These are phyloP conservation scores for Spodoptera exigua DNA, from an alignment of 2,888 invertebrate genomes.

Conservation along the genomic window DNA sequence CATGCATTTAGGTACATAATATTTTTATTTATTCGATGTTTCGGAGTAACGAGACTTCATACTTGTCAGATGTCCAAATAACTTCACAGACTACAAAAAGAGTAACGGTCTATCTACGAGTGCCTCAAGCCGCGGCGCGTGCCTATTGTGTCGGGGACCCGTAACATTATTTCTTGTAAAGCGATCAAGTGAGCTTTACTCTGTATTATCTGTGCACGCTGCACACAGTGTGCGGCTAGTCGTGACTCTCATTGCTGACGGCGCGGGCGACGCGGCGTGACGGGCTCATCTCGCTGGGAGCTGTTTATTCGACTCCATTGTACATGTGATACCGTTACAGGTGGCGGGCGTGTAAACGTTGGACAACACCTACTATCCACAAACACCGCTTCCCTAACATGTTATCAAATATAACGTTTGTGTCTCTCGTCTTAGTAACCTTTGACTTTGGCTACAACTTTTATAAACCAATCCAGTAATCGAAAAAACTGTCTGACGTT, in stretches of 20 bases:
- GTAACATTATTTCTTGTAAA: constrained; percentile 21
- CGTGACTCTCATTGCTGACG: constrained; percentile 33
- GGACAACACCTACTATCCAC: background rate
- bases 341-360: background rate
- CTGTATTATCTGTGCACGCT: constrained; percentile 4
- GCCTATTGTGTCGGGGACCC: background rate
- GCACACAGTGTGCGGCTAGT: background rate
- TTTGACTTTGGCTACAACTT: too few species aligned
- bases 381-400: too few species aligned
- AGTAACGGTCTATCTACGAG: background rate
- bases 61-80: too few species aligned
- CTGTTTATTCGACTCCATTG: constrained; percentile 18
- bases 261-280: constrained; percentile 8
- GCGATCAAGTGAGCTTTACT: constrained; percentile 33
- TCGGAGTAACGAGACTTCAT: too few species aligned
- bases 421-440: too few species aligned
- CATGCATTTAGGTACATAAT: too few species aligned
- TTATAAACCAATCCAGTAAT: too few species aligned
- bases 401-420: too few species aligned
- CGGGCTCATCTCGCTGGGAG: constrained; percentile 18
- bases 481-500: background rate
- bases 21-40: too few species aligned
- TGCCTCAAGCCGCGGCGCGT: background rate
- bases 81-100: constrained; percentile 1
- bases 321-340: constrained; percentile 34